phyloP scores from a whole-genome alignment of 2,797 vertebrate species.

The Myotis pilosus region DNA sequence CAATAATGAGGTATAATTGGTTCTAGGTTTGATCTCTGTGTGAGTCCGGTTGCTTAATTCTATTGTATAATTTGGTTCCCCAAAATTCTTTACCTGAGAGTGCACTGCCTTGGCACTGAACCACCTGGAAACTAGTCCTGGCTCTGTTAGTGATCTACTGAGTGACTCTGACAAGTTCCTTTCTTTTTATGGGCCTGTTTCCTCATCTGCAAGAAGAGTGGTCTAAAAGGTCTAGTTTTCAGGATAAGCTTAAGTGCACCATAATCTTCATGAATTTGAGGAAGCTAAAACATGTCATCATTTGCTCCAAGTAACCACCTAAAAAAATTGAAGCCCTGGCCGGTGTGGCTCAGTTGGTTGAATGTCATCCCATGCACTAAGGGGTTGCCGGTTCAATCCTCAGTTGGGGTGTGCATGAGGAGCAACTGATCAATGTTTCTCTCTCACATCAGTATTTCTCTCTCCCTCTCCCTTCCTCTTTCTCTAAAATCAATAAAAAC shows the following conservation, averaged over 20 bases:
- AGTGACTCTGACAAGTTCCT: not conserved
- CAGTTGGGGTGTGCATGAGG: not conserved
- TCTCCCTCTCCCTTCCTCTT: not conserved
- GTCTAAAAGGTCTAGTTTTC: conserved; percentile 9
- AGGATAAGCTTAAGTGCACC: not conserved
- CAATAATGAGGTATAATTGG: not conserved
- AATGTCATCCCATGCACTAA: not conserved
- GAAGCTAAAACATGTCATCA: conserved; percentile 12
- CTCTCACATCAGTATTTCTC: not conserved
- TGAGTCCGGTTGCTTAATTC: not conserved
- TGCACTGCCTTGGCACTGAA: not conserved
- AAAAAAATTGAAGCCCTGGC: not conserved
- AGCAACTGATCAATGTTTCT: not conserved
- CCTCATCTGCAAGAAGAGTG: not conserved
- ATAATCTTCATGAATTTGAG: not conserved
- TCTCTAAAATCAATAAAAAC: not conserved
- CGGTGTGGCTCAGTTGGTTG: not conserved
- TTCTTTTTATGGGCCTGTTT: not conserved
- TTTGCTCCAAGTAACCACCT: conserved; percentile 20
- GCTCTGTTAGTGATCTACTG: not conserved
- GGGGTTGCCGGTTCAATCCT: not conserved
- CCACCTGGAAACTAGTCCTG: not conserved
- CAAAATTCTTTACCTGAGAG: not conserved
- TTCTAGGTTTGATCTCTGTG: not conserved
- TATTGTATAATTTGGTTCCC: not conserved